phyloP scores from a whole-genome alignment of 2,888 invertebrate species.

The Rotaria sp. region DNA sequence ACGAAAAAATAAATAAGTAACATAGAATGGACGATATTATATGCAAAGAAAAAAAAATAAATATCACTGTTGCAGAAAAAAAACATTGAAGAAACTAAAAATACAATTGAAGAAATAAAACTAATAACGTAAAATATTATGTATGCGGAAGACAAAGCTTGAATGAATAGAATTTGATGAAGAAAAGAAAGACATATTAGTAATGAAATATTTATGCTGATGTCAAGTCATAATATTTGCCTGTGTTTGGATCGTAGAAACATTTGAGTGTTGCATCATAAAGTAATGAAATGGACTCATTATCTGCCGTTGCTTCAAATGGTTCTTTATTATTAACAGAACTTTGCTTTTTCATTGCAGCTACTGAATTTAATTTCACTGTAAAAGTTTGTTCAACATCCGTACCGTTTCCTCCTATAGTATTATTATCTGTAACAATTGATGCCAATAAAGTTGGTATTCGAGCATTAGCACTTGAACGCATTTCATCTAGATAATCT shows the following conservation, averaged over 20 bases:
- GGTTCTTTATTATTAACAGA: background rate
- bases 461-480: background rate
- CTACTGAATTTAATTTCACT: background rate
- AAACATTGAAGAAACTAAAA: too few relatives aligned
- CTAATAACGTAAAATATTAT: too few relatives aligned
- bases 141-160: background rate
- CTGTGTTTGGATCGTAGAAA: background rate
- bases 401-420: background rate
- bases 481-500: background rate
- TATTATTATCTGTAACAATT: background rate
- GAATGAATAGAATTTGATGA: background rate
- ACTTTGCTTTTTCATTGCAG: background rate
- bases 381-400: background rate
- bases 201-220: background rate
- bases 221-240: background rate
- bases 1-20: background rate
- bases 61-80: background rate
- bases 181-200: background rate
- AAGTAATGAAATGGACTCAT: background rate
- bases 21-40: background rate
- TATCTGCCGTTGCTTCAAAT: background rate
- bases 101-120: too few relatives aligned
- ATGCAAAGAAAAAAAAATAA: background rate
- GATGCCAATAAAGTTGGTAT: background rate
- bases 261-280: background rate